A percentile compares a stretch with the other conserved stretches of the same genome.
phyloP scores from a whole-genome alignment of 2,888 invertebrate species.

The Acheta domesticus region DNA sequence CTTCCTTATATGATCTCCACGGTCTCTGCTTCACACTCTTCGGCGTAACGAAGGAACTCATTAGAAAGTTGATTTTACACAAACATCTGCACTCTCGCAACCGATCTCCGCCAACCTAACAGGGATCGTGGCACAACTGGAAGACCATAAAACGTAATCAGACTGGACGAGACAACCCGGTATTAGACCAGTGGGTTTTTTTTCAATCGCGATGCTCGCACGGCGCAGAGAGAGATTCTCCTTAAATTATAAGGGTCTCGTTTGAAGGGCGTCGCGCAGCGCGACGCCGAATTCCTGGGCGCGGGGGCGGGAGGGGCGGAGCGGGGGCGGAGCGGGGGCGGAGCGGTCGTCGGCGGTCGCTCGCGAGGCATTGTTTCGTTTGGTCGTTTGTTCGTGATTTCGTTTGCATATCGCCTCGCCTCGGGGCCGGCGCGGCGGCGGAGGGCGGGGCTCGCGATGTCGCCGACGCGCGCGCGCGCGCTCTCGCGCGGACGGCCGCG shows the following conservation, averaged over 20 bases:
- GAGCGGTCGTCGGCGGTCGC: not conserved
- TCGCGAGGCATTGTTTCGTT: not conserved
- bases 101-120: too few species aligned
- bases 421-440: not conserved
- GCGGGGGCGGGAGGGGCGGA: too few species aligned
- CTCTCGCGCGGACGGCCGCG: too few species aligned
- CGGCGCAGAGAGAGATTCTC: not conserved
- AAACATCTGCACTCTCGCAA: too few species aligned
- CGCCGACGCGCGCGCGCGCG: too few species aligned
- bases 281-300: not conserved
- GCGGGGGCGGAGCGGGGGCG: too few species aligned
- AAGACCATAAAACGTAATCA: not conserved
- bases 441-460: too few species aligned
- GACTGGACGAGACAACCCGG: not conserved
- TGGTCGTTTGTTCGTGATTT: not conserved
- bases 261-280: not conserved
- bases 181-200: not conserved
- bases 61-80: too few species aligned
- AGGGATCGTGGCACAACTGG: too few species aligned
- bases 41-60: too few species aligned
- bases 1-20: too few species aligned
- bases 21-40: too few species aligned
- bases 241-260: not conserved
- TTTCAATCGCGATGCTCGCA: not conserved
- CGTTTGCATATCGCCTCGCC: conserved; percentile 7